These are phyloP conservation scores for Gorsachius magnificus DNA, from an alignment of 2,797 vertebrate species.

Conservation along the genomic window DNA sequence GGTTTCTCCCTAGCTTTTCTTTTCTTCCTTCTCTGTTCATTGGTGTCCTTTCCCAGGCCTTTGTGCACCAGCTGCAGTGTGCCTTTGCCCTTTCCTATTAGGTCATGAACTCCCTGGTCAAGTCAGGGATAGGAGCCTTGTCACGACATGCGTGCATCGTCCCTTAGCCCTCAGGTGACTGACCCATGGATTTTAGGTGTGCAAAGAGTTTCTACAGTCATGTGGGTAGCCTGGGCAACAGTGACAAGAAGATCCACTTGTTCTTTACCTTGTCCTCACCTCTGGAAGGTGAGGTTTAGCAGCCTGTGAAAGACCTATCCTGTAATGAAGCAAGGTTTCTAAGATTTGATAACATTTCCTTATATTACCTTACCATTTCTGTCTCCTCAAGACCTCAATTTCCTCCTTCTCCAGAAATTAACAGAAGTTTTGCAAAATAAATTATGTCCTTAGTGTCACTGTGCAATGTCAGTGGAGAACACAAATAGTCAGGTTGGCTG, in stretches of 20 bases:
- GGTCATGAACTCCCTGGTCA: background rate
- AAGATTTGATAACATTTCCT: background rate
- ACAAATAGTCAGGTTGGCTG: background rate
- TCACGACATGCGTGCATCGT: rapidly evolving
- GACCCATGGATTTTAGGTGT: background rate
- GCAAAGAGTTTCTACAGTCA: background rate
- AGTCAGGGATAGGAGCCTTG: background rate
- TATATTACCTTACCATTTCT: background rate
- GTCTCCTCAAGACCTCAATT: background rate
- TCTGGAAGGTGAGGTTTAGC: background rate
- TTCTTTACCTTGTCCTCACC: background rate
- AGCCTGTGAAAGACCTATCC: background rate
- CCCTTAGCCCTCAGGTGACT: background rate
- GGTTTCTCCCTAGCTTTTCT: background rate
- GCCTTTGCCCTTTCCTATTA: background rate
- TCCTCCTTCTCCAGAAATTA: background rate
- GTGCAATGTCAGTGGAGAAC: background rate
- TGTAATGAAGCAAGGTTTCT: background rate
- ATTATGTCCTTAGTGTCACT: background rate
- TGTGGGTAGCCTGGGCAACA: background rate
- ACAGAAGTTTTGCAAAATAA: background rate
- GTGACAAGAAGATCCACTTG: background rate
- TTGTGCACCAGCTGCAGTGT: background rate
- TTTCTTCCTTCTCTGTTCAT: background rate
- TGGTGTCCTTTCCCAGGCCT: background rate